These are phyloP conservation scores for Zaprionus camerounensis DNA, from an alignment of 1,140 invertebrate species.

Conservation along the genomic window DNA sequence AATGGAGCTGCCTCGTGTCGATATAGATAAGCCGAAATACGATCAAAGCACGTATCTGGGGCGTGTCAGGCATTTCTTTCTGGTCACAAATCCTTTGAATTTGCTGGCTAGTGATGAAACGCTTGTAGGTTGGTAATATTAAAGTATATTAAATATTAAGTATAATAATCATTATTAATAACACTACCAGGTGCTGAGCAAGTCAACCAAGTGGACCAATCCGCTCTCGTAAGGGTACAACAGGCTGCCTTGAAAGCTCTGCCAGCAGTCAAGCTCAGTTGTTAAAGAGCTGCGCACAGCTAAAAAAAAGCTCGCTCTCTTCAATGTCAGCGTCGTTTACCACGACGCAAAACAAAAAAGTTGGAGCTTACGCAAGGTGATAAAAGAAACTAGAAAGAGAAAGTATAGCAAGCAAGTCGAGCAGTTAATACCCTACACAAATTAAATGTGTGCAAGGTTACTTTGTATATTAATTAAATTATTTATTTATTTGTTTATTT, in stretches of 20 bases:
- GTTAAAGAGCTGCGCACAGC: slow-evolving; percentile 37
- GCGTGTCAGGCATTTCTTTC: slow-evolving; percentile 94
- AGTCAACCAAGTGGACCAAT: neutral
- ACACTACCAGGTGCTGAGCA: neutral
- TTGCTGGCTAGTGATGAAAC: slow-evolving; percentile 88
- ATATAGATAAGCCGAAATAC: slow-evolving; percentile 93
- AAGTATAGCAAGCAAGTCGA: slow-evolving; percentile 2
- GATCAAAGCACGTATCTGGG: slow-evolving; percentile 94
- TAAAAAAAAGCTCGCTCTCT: slow-evolving; percentile 40
- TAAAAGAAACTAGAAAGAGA: slow-evolving; percentile 25
- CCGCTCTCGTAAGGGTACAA: slow-evolving; percentile 2
- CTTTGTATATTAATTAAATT: no score
- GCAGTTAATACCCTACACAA: slow-evolving; percentile 7
- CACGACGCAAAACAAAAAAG: slow-evolving; percentile 16
- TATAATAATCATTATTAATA: no score
- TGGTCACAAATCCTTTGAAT: slow-evolving; percentile 96
- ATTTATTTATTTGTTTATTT: no score
- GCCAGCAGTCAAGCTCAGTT: slow-evolving; percentile 51
- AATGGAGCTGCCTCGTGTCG: slow-evolving; percentile 84
- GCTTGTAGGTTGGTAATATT: slow-evolving; percentile 84
- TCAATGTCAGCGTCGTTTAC: slow-evolving; percentile 26
- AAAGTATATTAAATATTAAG: no score
- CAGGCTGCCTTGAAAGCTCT: slow-evolving; percentile 41
- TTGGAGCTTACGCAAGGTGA: slow-evolving; percentile 37
- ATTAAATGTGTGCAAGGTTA: no score